Evolutionary conservation across 2,888 invertebrate genomes (phyloP).

Genomic region (Subacronicta megacephala): DNA sequence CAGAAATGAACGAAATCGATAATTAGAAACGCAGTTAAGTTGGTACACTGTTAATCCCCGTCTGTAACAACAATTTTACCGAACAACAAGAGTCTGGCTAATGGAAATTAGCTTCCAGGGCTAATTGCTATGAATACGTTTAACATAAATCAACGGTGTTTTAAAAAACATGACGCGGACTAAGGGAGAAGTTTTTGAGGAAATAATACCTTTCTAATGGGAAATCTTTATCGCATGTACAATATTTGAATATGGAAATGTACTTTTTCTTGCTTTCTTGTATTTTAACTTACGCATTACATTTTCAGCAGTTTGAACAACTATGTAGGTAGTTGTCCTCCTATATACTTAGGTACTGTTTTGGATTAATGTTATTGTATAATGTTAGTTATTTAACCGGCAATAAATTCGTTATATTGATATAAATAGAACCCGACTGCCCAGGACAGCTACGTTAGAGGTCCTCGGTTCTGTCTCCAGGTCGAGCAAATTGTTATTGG

Average conservation of each 20-base stretch:
- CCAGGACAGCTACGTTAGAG: too few relatives aligned
- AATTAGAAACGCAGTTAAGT: slow-evolving; percentile 5
- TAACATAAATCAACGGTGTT: slow-evolving; percentile 73
- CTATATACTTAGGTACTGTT: too few relatives aligned
- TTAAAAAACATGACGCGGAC: slow-evolving; percentile 72
- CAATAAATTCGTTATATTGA: too few relatives aligned
- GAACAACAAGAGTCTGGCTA: slow-evolving; percentile 68
- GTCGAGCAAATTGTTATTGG: too few relatives aligned
- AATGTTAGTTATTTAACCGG: too few relatives aligned
- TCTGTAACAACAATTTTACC: slow-evolving; percentile 58
- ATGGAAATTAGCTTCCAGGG: slow-evolving; percentile 73
- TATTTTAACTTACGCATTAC: too few relatives aligned
- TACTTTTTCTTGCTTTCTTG: slow-evolving; percentile 36
- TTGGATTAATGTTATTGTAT: too few relatives aligned
- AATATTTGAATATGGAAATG: slow-evolving; percentile 54
- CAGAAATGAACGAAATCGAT: too few relatives aligned
- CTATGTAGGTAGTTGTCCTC: too few relatives aligned
- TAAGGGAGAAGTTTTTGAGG: slow-evolving; percentile 46
- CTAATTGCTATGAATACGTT: slow-evolving; percentile 78
- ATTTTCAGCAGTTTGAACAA: too few relatives aligned
- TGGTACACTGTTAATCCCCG: slow-evolving; percentile 42
- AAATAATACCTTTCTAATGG: slow-evolving; percentile 57
- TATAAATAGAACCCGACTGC: too few relatives aligned
- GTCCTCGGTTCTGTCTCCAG: too few relatives aligned
- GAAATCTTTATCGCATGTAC: slow-evolving; percentile 49